A percentile compares a stretch with the other conserved stretches of the same genome.
Evolutionary conservation across 2,888 invertebrate genomes (phyloP).

Genomic region (Thecocarcelia acutangulata): DNA sequence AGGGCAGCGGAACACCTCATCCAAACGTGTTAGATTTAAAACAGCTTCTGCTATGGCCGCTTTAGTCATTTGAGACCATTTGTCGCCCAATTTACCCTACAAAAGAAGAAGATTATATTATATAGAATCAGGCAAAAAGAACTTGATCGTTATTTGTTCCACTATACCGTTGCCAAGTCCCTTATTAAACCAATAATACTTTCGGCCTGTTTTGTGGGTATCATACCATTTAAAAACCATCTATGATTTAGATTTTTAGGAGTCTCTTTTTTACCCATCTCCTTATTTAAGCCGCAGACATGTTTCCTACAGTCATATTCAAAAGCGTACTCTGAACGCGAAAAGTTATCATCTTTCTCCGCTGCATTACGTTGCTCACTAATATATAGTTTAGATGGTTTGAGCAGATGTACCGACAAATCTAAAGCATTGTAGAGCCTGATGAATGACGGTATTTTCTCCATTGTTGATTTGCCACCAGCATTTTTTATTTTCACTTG

Average conservation of each 20-base stretch:
- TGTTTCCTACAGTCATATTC: conserved; percentile 65
- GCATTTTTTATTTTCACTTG: conserved; percentile 88
- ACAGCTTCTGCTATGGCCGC: conserved; percentile 94
- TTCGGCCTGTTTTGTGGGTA: conserved; percentile 92
- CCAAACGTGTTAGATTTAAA: conserved; percentile 89
- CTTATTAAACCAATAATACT: conserved; percentile 92
- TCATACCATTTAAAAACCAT: conserved; percentile 95
- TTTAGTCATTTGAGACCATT: conserved; percentile 94
- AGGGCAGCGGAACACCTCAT: conserved; percentile 88
- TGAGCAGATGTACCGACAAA: conserved; percentile 78
- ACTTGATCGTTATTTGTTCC: conserved; percentile 72
- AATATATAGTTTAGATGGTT: conserved; percentile 46
- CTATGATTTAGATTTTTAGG: conserved; percentile 81
- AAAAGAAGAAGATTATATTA: conserved; percentile 67
- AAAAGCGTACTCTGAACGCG: conserved; percentile 61
- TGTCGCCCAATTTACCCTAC: conserved; percentile 91
- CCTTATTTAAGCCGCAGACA: conserved; percentile 29
- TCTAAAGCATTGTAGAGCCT: conserved; percentile 80
- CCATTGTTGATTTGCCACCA: conserved; percentile 82
- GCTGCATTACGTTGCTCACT: conserved; percentile 19
- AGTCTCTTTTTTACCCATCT: conserved; percentile 73
- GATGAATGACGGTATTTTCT: conserved; percentile 82
- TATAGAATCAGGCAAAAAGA: neutral
- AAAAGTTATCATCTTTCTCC: conserved; percentile 44
- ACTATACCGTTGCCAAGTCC: conserved; percentile 95